A percentile compares a stretch with the other conserved stretches of the same genome.
Evolutionary conservation across 2,888 invertebrate species (phyloP).

Genomic region (Caenorhabditis afra): DNA sequence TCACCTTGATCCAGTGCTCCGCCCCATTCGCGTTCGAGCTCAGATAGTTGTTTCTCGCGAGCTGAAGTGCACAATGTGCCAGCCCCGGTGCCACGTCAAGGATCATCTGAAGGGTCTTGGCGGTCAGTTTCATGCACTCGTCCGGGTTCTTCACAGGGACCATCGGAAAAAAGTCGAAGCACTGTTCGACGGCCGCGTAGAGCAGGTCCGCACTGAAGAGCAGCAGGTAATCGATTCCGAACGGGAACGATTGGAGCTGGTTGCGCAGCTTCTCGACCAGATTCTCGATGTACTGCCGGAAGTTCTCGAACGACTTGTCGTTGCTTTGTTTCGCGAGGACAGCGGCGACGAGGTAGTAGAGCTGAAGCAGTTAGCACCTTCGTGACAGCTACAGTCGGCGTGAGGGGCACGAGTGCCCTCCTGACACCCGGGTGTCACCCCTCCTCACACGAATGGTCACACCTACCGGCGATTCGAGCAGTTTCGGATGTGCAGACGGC

Average conservation of each 20-base stretch:
- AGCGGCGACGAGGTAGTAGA: conserved; percentile 58
- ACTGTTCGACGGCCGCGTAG: conserved; percentile 50
- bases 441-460: neutral
- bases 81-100: conserved; percentile 89
- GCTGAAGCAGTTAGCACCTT: conserved; percentile 28
- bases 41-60: conserved; percentile 89
- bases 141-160: conserved; percentile 83
- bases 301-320: conserved; percentile 60
- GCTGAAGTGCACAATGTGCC: conserved; percentile 84
- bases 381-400: too few species aligned
- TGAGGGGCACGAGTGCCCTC: too few species aligned
- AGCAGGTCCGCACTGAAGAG: conserved; percentile 60
- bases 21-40: conserved; percentile 87
- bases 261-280: conserved; percentile 46
- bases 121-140: conserved; percentile 83
- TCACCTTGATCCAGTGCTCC: conserved; percentile 86
- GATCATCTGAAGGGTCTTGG: conserved; percentile 86
- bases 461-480: conserved; percentile 74
- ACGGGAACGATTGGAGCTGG: conserved; percentile 50
- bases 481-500: conserved; percentile 86
- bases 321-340: conserved; percentile 58
- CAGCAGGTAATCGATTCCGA: conserved; percentile 54
- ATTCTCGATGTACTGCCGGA: conserved; percentile 58
- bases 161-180: conserved; percentile 70
- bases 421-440: neutral